Evolutionary conservation across 2,888 invertebrate genomes (phyloP).

Genomic region (Apoderus coryli): DNA sequence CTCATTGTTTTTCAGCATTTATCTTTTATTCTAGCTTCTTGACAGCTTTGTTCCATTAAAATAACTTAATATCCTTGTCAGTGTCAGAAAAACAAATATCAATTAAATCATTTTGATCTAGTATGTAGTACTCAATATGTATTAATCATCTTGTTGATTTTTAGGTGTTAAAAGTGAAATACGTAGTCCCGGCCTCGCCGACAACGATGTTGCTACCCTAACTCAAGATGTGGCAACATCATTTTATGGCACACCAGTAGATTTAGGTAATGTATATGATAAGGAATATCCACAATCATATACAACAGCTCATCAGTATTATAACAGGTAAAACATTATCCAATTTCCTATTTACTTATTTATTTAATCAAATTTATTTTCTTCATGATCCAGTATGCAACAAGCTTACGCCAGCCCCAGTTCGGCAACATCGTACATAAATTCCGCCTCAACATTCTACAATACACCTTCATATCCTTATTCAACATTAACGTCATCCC

Average conservation of each 20-base stretch:
- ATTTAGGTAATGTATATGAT: constrained; percentile 27
- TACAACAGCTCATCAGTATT: constrained; percentile 54
- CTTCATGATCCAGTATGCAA: no score
- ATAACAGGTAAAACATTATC: constrained; percentile 48
- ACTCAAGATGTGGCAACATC: constrained; percentile 26
- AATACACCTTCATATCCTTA: constrained; percentile 31
- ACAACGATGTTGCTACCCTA: constrained; percentile 32
- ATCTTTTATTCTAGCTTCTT: no score
- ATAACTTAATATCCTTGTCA: no score
- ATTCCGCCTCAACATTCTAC: constrained; percentile 29
- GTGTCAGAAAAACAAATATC: no score
- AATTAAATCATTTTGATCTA: no score
- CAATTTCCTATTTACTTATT: constrained; percentile 9
- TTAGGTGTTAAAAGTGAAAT: constrained; percentile 55
- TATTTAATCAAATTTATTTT: constrained; percentile 2
- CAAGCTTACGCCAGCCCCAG: constrained; percentile 33
- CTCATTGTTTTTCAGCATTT: no score
- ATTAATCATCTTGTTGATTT: no score
- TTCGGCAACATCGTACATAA: constrained; percentile 29
- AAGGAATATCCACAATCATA: constrained; percentile 37
- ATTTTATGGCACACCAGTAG: constrained; percentile 30
- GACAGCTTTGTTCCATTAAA: no score
- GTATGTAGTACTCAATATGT: no score
- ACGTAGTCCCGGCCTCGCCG: constrained; percentile 52
- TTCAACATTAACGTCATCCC: constrained; percentile 32